Conservation (phyloP, 2,113 vertebrate genomes). For the Syngnathoides biaculeatus region DNA sequence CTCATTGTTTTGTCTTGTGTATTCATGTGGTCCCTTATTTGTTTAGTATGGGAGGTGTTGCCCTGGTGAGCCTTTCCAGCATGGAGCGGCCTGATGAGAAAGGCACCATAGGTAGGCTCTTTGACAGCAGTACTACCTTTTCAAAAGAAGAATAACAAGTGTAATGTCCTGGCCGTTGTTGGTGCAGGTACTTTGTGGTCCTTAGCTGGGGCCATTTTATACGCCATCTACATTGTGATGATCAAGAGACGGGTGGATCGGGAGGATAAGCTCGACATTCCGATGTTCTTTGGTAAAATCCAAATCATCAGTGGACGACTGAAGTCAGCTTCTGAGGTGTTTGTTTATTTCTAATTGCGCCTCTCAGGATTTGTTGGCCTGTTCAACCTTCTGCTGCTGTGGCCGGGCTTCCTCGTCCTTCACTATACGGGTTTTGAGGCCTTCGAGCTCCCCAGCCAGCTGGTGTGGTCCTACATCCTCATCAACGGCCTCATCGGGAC, state of each 20-base stretch:
- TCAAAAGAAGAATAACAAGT: background rate
- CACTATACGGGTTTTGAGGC: conserved; percentile 93
- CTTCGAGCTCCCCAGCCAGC: conserved; percentile 90
- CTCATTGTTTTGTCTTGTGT: background rate
- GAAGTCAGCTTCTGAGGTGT: background rate
- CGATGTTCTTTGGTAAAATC: conserved; percentile 94
- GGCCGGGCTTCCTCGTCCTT: conserved; percentile 94
- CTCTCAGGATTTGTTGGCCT: conserved; percentile 89
- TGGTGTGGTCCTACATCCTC: conserved; percentile 91
- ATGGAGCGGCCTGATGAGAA: conserved; percentile 83
- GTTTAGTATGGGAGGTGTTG: conserved; percentile 86
- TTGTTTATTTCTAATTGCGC: conserved; percentile 7
- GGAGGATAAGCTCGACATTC: conserved; percentile 94
- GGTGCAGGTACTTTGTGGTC: conserved; percentile 88
- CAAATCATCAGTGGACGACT: background rate
- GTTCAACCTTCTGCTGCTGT: conserved; percentile 93
- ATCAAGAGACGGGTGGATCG: conserved; percentile 94
- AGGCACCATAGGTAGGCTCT: conserved; percentile 78
- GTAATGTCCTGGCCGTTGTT: background rate
- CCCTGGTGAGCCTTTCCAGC: conserved; percentile 88
- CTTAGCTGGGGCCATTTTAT: conserved; percentile 86
- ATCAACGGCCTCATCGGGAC: conserved; percentile 95
- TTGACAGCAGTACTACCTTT: background rate
- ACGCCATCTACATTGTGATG: conserved; percentile 95
- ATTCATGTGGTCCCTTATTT: conserved; percentile 20